A percentile compares a stretch with the other conserved stretches of the same genome.
Conservation (phyloP, 2,113 vertebrate species). For the Vulpes vulpes region DNA sequence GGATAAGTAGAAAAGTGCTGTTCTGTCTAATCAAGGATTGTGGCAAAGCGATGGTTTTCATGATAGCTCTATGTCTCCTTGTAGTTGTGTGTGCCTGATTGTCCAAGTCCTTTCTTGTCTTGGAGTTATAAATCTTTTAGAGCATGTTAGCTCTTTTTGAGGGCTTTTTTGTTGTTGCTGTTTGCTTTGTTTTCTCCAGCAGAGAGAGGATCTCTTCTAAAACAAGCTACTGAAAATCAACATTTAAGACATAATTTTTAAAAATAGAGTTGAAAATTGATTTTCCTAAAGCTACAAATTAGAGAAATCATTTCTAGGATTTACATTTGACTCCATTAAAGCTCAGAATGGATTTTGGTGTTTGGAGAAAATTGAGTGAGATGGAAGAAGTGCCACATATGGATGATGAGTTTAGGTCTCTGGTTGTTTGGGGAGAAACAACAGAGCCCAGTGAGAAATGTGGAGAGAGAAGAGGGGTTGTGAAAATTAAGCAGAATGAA, state of each 20-base stretch:
- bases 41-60: background rate
- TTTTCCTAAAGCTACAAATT: background rate
- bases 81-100: background rate
- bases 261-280: background rate
- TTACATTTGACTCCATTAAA: background rate
- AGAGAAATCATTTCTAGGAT: background rate
- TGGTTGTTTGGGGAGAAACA: background rate
- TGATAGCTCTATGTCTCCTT: background rate
- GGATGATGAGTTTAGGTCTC: background rate
- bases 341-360: background rate
- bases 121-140: background rate
- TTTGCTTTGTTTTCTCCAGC: background rate
- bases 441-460: background rate
- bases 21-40: background rate
- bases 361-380: background rate
- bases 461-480: background rate
- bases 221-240: background rate
- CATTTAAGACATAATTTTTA: background rate
- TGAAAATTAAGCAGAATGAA: rapidly evolving
- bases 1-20: background rate
- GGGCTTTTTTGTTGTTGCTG: background rate
- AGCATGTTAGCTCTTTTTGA: background rate
- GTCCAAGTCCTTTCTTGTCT: background rate
- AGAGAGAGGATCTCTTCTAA: background rate
- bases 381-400: background rate